These are phyloP conservation scores for Eupithecia subfuscata DNA, from an alignment of 2,888 invertebrate species.

Conservation along the genomic window DNA sequence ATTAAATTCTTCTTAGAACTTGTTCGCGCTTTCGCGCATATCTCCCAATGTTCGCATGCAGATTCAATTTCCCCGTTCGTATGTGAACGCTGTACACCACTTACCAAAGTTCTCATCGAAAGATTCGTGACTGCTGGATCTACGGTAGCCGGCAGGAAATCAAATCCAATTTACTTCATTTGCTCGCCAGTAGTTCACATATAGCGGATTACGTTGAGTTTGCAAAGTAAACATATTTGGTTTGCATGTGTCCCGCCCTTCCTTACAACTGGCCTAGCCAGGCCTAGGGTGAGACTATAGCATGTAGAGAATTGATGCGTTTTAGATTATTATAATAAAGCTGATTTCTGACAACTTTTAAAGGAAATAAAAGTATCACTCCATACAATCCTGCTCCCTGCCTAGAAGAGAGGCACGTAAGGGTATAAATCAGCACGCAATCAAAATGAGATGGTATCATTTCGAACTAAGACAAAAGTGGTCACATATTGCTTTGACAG, in stretches of 20 bases:
- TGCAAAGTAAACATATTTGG: constrained; percentile 6
- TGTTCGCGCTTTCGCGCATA: not conserved
- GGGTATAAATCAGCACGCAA: not conserved
- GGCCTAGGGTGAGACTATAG: not conserved
- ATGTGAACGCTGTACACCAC: constrained; percentile 25
- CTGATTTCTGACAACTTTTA: not conserved
- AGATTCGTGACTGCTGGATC: constrained; percentile 71
- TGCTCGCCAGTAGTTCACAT: constrained; percentile 77
- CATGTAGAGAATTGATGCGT: not conserved
- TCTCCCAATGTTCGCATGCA: not conserved
- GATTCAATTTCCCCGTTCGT: constrained; percentile 30
- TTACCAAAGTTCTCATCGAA: constrained; percentile 58
- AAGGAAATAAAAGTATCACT: not conserved
- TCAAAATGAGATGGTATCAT: not conserved
- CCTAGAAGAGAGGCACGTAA: not conserved
- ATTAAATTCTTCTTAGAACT: not conserved
- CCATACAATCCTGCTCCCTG: too few species aligned
- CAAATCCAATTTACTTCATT: constrained; percentile 82
- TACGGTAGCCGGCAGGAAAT: constrained; percentile 75
- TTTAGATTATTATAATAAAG: not conserved
- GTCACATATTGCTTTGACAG: not conserved
- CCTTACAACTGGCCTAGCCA: not conserved
- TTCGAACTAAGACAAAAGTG: not conserved
- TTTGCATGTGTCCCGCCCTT: not conserved
- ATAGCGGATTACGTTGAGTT: constrained; percentile 71